Evolutionary conservation across 2,113 vertebrate genomes (phyloP).

Genomic region (Hucho hucho): DNA sequence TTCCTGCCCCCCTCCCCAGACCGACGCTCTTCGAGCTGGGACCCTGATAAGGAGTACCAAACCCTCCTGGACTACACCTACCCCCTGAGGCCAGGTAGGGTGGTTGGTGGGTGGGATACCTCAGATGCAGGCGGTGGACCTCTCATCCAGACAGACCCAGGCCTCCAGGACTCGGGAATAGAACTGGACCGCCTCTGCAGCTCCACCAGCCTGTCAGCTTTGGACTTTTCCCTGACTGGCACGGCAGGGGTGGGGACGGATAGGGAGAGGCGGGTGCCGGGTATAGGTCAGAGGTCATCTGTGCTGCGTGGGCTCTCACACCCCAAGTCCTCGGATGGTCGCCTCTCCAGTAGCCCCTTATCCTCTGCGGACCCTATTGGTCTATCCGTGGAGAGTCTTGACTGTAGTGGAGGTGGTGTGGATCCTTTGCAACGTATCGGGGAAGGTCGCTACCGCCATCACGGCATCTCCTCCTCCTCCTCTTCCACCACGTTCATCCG

Average conservation of each 20-base stretch:
- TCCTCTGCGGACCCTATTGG: slow-evolving; percentile 38
- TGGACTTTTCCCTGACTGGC: slow-evolving; percentile 28
- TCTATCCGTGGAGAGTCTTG: slow-evolving; percentile 40
- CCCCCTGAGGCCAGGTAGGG: slow-evolving; percentile 78
- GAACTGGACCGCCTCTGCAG: slow-evolving; percentile 80
- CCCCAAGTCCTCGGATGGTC: slow-evolving; percentile 41
- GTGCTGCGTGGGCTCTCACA: slow-evolving; percentile 35
- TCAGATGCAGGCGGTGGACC: slow-evolving; percentile 18
- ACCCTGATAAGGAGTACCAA: slow-evolving; percentile 87
- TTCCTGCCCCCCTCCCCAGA: slow-evolving; percentile 77
- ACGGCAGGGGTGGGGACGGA: neutral
- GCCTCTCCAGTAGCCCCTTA: slow-evolving; percentile 35
- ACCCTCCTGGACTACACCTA: slow-evolving; percentile 91
- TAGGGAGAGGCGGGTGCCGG: slow-evolving; percentile 5
- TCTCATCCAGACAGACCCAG: slow-evolving; percentile 47
- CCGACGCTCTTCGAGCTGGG: slow-evolving; percentile 79
- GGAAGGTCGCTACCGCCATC: slow-evolving; percentile 7
- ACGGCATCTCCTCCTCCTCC: slow-evolving; percentile 25
- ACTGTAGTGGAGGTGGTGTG: slow-evolving; percentile 5
- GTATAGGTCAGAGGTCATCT: slow-evolving; percentile 23
- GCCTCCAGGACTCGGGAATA: slow-evolving; percentile 85
- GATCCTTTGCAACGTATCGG: neutral
- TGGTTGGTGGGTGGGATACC: slow-evolving; percentile 42
- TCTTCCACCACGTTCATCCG: slow-evolving; percentile 51
- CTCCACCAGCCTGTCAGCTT: slow-evolving; percentile 64